A percentile compares a stretch with the other conserved stretches of the same genome.
Evolutionary conservation across 2,888 invertebrate genomes (phyloP).

Genomic region (Mimumesa dahlbomi): DNA sequence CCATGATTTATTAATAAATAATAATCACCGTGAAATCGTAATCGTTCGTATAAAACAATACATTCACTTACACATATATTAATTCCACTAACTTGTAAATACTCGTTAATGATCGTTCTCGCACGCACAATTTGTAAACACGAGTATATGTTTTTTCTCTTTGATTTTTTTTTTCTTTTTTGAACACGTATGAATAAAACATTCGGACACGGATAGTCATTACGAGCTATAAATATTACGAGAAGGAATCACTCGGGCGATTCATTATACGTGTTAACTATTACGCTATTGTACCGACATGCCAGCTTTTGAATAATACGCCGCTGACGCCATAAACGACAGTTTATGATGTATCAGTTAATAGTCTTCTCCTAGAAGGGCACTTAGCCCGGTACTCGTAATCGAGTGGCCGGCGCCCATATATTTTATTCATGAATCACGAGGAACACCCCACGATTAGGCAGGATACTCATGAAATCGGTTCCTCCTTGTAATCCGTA

Average conservation of each 20-base stretch:
- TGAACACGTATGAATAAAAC: too few relatives aligned
- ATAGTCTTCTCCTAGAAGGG: constrained; percentile 63
- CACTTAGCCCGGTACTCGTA: constrained; percentile 55
- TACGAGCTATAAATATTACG: constrained; percentile 7
- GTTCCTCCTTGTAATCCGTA: constrained; percentile 57
- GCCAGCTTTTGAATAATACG: constrained; percentile 61
- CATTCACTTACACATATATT: too few relatives aligned
- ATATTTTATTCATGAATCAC: constrained; percentile 69
- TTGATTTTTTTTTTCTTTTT: too few relatives aligned
- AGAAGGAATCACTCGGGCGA: constrained; percentile 55
- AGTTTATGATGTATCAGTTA: constrained; percentile 71
- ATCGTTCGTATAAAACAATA: too few relatives aligned
- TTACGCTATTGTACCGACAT: constrained; percentile 31
- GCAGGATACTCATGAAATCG: constrained; percentile 62
- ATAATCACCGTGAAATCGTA: too few relatives aligned
- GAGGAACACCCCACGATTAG: constrained; percentile 61
- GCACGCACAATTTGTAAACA: too few relatives aligned
- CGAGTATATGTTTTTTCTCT: too few relatives aligned
- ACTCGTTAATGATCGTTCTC: too few relatives aligned
- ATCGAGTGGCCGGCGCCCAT: constrained; percentile 52
- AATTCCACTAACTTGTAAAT: too few relatives aligned
- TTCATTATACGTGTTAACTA: constrained; percentile 52
- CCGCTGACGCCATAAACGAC: constrained; percentile 62
- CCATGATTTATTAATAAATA: too few relatives aligned
- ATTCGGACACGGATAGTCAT: too few relatives aligned